Evolutionary conservation across 2,797 vertebrate genomes (phyloP).

Genomic region (Bufotes viridis): DNA sequence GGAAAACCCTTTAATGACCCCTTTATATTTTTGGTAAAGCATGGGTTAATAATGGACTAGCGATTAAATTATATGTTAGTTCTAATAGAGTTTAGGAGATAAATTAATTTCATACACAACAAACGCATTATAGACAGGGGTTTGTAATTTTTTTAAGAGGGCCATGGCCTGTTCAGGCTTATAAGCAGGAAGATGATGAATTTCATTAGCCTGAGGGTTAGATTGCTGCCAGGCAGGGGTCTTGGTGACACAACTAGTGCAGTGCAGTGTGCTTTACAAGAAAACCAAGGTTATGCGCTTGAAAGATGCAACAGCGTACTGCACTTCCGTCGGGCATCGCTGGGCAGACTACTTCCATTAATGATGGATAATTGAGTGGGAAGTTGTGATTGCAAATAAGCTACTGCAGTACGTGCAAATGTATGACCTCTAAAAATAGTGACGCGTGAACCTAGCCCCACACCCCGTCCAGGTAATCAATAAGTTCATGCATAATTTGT

Average conservation of each 20-base stretch:
- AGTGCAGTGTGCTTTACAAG: background rate
- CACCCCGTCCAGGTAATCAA: conserved; percentile 17
- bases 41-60: too few species aligned
- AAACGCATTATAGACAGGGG: background rate
- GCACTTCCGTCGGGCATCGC: too few species aligned
- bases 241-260: background rate
- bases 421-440: conserved; percentile 33
- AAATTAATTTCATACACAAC: background rate
- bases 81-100: too few species aligned
- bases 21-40: too few species aligned
- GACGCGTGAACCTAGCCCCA: background rate
- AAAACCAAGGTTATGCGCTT: too few species aligned
- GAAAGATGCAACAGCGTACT: too few species aligned
- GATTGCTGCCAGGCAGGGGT: too few species aligned
- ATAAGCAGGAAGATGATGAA: background rate
- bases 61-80: too few species aligned
- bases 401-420: background rate
- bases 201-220: background rate
- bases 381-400: background rate
- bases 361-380: background rate
- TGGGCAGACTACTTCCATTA: background rate
- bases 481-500: conserved; percentile 38
- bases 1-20: too few species aligned
- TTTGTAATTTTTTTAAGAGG: background rate
- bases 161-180: background rate